phyloP scores from a whole-genome alignment of 2,113 vertebrate species.

The Pelecanus crispus region DNA sequence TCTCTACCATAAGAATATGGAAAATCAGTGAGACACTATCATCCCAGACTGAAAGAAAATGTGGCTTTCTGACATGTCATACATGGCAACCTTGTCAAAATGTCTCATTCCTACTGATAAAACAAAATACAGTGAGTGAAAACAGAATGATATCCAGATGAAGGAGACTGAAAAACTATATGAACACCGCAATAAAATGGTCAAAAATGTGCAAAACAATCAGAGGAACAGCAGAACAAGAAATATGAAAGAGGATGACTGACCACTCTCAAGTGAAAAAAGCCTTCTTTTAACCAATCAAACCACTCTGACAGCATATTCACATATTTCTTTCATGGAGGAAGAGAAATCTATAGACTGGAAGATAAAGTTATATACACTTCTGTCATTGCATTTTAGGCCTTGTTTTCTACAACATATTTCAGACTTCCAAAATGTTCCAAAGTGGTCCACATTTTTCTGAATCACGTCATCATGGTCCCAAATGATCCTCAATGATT shows the following conservation, averaged over 20 bases:
- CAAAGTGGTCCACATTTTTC: not conserved
- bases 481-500: not conserved
- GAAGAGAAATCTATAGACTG: not conserved
- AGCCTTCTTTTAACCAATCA: not conserved
- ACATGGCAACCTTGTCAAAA: constrained; percentile 33
- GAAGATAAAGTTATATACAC: not conserved
- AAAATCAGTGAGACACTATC: not conserved
- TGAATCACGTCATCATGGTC: not conserved
- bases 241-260: not conserved
- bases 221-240: not conserved
- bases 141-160: not conserved
- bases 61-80: not conserved
- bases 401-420: not conserved
- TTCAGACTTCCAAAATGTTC: not conserved
- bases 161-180: not conserved
- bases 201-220: not conserved
- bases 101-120: not conserved
- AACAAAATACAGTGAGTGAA: not conserved
- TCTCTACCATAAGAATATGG: not conserved
- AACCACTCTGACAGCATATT: not conserved
- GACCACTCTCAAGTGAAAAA: not conserved
- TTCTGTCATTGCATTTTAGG: not conserved
- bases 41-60: not conserved
- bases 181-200: not conserved
- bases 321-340: not conserved